Conservation (phyloP, 2,797 vertebrate species). For the Otus scops region DNA sequence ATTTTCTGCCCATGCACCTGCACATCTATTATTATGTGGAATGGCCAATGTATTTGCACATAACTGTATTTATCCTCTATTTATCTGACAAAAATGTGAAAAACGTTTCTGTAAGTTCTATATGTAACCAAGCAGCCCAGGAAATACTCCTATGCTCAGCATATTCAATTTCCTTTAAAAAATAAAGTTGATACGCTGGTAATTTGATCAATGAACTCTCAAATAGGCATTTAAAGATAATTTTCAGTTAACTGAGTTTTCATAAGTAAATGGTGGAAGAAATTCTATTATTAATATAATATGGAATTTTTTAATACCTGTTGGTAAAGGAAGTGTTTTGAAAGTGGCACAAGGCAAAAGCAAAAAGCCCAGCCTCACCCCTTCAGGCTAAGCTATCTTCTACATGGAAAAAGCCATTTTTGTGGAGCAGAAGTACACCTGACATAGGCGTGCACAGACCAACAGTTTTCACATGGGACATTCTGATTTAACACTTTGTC, state of each 20-base stretch:
- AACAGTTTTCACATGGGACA: background rate
- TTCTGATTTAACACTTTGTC: background rate
- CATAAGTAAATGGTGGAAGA: background rate
- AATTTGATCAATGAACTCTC: background rate
- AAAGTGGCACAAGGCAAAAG: background rate
- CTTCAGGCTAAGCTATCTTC: background rate
- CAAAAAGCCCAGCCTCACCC: background rate
- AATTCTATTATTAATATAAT: background rate
- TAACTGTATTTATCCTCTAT: background rate
- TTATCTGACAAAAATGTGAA: background rate
- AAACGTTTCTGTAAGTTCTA: background rate
- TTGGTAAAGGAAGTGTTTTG: background rate
- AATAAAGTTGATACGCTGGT: background rate
- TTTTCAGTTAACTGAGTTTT: background rate
- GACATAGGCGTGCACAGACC: accelerated
- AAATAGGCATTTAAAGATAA: background rate
- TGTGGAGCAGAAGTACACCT: background rate
- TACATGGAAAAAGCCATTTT: background rate
- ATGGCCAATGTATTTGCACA: background rate
- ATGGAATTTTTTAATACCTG: background rate
- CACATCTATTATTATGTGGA: background rate
- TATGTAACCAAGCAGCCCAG: background rate
- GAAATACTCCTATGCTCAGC: background rate
- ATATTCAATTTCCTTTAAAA: background rate
- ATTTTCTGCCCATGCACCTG: background rate